Conservation (phyloP, 2,797 vertebrate genomes). For the Tamandua tetradactyla region DNA sequence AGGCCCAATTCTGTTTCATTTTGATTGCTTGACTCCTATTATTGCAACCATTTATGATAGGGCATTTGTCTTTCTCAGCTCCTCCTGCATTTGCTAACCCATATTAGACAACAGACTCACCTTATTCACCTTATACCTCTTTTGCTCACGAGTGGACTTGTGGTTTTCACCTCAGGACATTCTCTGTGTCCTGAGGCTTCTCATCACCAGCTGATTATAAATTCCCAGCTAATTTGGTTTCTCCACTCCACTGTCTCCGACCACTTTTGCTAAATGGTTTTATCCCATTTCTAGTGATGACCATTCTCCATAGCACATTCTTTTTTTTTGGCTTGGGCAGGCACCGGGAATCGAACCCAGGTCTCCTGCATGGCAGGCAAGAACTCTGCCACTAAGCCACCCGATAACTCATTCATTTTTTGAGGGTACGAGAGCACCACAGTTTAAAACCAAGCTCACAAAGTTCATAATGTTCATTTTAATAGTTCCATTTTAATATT, state of each 20-base stretch:
- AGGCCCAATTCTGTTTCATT: not conserved
- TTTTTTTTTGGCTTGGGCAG: no score
- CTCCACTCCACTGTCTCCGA: not conserved
- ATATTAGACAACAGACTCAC: not conserved
- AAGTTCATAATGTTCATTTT: not conserved
- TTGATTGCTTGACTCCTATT: not conserved
- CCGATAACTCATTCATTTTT: no score
- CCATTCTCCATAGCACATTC: not conserved
- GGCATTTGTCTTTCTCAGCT: not conserved
- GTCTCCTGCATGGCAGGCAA: no score
- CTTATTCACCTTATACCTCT: not conserved
- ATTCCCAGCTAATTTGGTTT: not conserved
- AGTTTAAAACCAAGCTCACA: not conserved
- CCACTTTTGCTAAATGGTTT: not conserved
- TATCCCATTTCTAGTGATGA: not conserved
- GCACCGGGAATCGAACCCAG: no score
- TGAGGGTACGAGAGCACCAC: not conserved
- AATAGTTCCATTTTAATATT: not conserved
- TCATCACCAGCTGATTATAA: not conserved
- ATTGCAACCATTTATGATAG: not conserved
- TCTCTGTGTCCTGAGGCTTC: not conserved
- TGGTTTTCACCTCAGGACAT: not conserved
- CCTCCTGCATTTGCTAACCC: not conserved
- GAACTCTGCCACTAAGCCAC: no score
- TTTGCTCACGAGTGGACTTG: not conserved